phyloP scores from a whole-genome alignment of 2,888 invertebrate genomes.

The Sinopyrophorus schimmeli region DNA sequence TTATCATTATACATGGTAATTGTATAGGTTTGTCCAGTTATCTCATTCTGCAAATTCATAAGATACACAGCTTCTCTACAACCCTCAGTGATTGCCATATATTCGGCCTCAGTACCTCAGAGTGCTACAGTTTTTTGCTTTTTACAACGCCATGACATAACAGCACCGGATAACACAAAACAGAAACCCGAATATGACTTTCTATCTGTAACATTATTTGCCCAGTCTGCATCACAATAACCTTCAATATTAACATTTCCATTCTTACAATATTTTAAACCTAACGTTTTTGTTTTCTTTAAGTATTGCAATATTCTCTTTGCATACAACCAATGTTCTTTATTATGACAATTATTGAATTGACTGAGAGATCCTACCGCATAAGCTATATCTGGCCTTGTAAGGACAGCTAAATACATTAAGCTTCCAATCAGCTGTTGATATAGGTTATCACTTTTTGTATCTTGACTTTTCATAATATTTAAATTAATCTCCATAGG shows the following conservation, averaged over 20 bases:
- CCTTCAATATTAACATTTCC: slow-evolving; percentile 22
- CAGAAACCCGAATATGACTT: slow-evolving; percentile 48
- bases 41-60: slow-evolving; percentile 18
- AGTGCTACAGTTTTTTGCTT: slow-evolving; percentile 45
- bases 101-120: slow-evolving; percentile 42
- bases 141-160: slow-evolving; percentile 41
- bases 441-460: slow-evolving; percentile 6
- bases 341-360: slow-evolving; percentile 28
- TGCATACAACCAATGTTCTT: slow-evolving; percentile 33
- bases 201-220: slow-evolving; percentile 40
- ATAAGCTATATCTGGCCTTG: slow-evolving; percentile 37
- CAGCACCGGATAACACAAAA: slow-evolving; percentile 38
- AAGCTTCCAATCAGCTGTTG: slow-evolving; percentile 34
- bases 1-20: slow-evolving; percentile 22
- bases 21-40: background rate
- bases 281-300: slow-evolving; percentile 32
- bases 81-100: slow-evolving; percentile 41
- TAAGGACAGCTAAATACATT: slow-evolving; percentile 32
- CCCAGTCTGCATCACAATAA: slow-evolving; percentile 41
- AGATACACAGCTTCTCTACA: slow-evolving; percentile 36
- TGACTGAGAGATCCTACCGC: slow-evolving; percentile 32
- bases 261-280: slow-evolving; percentile 31
- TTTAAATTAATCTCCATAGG: slow-evolving; percentile 33
- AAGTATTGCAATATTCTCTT: slow-evolving; percentile 35
- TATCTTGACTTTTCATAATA: too few species aligned